Percentiles rank a stretch among this genome's conserved stretches.
Conservation (phyloP, 2,797 vertebrate genomes). For the Arctocebus calabarensis region DNA sequence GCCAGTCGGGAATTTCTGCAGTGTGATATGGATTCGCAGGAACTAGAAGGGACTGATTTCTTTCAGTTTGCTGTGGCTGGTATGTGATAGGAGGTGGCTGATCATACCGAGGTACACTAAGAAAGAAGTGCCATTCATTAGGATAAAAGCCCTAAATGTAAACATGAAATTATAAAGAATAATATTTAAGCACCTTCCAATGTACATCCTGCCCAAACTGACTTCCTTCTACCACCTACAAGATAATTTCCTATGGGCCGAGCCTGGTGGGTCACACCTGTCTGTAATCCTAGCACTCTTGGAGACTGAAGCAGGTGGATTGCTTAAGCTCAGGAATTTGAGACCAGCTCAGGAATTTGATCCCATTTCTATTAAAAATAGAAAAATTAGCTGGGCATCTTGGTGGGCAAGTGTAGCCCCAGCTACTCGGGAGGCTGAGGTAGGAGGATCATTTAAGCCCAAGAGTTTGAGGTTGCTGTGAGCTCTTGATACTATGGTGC, state of each 20-base stretch:
- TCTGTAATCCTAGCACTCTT: too few relatives aligned
- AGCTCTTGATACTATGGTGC: too few relatives aligned
- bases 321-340: too few relatives aligned
- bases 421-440: too few relatives aligned
- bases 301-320: too few relatives aligned
- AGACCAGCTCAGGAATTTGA: too few relatives aligned
- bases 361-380: too few relatives aligned
- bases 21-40: slow-evolving; percentile 99
- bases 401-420: too few relatives aligned
- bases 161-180: slow-evolving; percentile 50
- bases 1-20: slow-evolving; percentile 98
- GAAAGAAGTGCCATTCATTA: slow-evolving; percentile 48
- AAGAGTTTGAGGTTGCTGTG: too few relatives aligned
- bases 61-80: slow-evolving; percentile 93
- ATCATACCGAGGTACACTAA: slow-evolving; percentile 97
- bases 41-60: slow-evolving; percentile 95
- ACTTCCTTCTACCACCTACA: neutral
- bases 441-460: too few relatives aligned
- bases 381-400: too few relatives aligned
- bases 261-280: too few relatives aligned
- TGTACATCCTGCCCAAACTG: neutral
- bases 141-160: slow-evolving; percentile 45
- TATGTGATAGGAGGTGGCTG: slow-evolving; percentile 96
- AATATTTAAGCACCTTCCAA: slow-evolving; percentile 12
- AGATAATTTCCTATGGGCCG: neutral